phyloP scores from a whole-genome alignment of 2,113 vertebrate species.

The Microcebus murinus region DNA sequence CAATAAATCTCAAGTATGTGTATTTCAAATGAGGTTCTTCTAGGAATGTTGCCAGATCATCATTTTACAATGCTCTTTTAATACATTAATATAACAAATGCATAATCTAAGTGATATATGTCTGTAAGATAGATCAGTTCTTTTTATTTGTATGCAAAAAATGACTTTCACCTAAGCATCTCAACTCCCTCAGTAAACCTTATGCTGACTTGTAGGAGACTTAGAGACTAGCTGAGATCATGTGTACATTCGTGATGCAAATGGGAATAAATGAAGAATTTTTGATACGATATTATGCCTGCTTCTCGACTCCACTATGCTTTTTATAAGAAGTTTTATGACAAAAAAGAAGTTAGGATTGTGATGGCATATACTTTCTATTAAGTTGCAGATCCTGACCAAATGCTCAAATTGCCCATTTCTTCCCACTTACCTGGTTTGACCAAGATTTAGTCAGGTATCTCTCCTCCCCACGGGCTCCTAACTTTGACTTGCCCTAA shows the following conservation, averaged over 20 bases:
- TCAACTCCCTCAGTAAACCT: not conserved
- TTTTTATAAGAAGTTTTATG: not conserved
- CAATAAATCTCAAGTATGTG: conserved; percentile 69
- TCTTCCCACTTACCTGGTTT: not conserved
- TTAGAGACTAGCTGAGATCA: not conserved
- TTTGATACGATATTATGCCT: not conserved
- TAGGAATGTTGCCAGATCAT: conserved; percentile 46
- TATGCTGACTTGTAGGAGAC: not conserved
- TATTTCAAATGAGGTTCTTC: conserved; percentile 20
- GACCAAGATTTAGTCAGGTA: not conserved
- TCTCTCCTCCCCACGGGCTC: not conserved
- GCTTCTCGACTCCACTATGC: conserved; percentile 16
- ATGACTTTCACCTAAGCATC: not conserved
- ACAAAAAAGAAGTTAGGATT: not conserved
- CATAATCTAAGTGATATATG: not conserved
- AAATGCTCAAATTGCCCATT: not conserved
- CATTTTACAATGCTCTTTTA: not conserved
- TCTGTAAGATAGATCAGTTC: not conserved
- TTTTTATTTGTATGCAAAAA: conserved; percentile 43
- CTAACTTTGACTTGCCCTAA: not conserved
- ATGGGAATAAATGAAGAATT: not conserved
- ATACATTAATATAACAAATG: conserved; percentile 13
- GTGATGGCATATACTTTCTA: not conserved
- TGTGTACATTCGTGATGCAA: not conserved
- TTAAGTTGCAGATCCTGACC: not conserved